Conservation (phyloP, 1,140 invertebrate species). For the Dendroctonus ponderosae region DNA sequence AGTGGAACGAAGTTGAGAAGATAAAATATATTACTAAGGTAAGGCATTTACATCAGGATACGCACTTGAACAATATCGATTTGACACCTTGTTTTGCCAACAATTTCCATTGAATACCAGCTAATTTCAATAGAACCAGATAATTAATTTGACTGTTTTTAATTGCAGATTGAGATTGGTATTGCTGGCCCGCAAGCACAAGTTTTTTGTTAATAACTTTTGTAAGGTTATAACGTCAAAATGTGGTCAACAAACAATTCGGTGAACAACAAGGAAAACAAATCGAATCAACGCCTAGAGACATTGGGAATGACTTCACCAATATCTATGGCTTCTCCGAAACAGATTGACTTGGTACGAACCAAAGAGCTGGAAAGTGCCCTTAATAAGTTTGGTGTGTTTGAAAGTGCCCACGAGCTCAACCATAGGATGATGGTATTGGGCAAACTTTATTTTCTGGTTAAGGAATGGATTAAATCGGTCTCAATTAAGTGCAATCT, state of each 20-base stretch:
- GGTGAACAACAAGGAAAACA: conserved; percentile 40
- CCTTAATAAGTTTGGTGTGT: conserved; percentile 84
- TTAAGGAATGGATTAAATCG: conserved; percentile 90
- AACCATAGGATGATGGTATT: conserved; percentile 84
- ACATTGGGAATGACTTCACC: conserved; percentile 90
- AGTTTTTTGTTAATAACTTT: too few relatives aligned
- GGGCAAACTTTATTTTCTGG: conserved; percentile 83
- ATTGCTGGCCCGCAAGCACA: too few relatives aligned
- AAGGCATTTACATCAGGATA: too few relatives aligned
- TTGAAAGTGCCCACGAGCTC: conserved; percentile 88
- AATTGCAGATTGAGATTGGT: too few relatives aligned
- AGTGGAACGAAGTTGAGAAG: too few relatives aligned
- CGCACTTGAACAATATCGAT: too few relatives aligned
- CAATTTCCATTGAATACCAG: too few relatives aligned
- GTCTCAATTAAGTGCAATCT: conserved; percentile 86
- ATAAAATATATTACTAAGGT: too few relatives aligned
- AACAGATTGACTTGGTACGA: conserved; percentile 77
- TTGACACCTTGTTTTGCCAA: too few relatives aligned
- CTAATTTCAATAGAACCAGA: too few relatives aligned
- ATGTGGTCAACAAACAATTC: conserved; percentile 40
- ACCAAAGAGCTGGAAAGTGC: conserved; percentile 82
- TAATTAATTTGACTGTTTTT: too few relatives aligned
- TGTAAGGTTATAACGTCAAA: too few relatives aligned
- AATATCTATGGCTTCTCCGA: conserved; percentile 85
- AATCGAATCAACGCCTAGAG: conserved; percentile 37